Evolutionary conservation across 2,113 vertebrate species (phyloP), one percentile per base, ranked within the genome.

Genomic region (Papio anubis): DNA sequence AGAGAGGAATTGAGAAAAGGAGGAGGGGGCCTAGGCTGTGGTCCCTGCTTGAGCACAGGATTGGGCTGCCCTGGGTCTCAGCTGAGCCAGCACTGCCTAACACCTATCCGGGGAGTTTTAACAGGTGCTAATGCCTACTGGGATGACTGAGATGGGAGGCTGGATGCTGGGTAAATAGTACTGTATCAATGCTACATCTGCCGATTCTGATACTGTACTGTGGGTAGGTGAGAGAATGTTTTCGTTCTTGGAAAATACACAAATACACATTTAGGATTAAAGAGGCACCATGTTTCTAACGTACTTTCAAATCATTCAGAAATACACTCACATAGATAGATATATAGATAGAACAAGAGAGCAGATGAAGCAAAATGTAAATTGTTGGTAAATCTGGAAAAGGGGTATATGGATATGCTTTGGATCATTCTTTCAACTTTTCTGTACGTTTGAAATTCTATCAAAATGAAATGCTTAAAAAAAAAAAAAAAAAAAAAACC

Each of bases 381-480:
- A 57, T 38, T 13, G 25, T 8, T 25, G 50, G 45, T 23, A 10
- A 79, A 27, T 30, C 72, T 68, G 32, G 82, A 27, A 68, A 73
- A 50, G 4, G 4, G 30, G 10, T 25, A 1, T 35, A 20, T 45
- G 75, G 61, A 30, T 75, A 9, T 17, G 35, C 48, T 73, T 90
- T 57, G 59, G n/a, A 35, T 72, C n/a, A 4, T 68, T 73, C 59
- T 72, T 87, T 32, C 52, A 88, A 35, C 52, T 86, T 91, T 82
- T 88, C 66, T 75, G 2, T 73, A 43, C 17, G 2, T 89, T 57
- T 20, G 25, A 93, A 94, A 61, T n/a, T 9, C 35, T 57, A 16
- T 35, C 16, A 43, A 64, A 70, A 94, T 64, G 72, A 80, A 96
- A 87, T 27, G n/a, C n/a, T 92, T 64, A 48, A 38, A 86, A 18